phyloP scores from a whole-genome alignment of 1,140 invertebrate species.

The Coptotermes formosanus region DNA sequence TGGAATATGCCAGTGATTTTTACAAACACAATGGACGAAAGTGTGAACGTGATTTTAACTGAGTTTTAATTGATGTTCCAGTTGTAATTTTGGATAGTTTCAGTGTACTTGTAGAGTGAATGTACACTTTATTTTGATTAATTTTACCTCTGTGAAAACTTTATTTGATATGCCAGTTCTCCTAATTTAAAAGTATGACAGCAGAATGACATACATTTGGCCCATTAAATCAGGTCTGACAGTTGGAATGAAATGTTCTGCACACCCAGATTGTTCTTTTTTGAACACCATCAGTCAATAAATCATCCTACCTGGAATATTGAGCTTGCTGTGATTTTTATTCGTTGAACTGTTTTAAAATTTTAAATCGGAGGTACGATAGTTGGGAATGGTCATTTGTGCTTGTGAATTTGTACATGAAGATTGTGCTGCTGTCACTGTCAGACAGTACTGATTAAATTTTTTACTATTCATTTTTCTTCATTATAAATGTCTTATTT shows the following conservation, averaged over 20 bases:
- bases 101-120: not conserved
- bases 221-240: not conserved
- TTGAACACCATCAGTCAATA: constrained; percentile 11
- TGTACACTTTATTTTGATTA: not conserved
- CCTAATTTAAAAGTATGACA: not conserved
- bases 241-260: not conserved
- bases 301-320: not conserved
- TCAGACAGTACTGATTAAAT: not conserved
- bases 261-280: not conserved
- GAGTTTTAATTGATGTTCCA: not conserved
- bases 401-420: not conserved
- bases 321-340: not conserved
- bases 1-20: not conserved
- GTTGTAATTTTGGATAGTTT: not conserved
- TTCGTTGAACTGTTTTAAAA: not conserved
- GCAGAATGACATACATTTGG: not conserved
- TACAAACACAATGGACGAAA: not conserved
- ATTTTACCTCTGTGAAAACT: not conserved
- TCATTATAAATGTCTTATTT: not conserved
- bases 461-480: no score
- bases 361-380: not conserved
- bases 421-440: not conserved
- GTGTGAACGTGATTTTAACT: not conserved
- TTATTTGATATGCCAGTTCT: not conserved
- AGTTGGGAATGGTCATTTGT: not conserved